Evolutionary conservation across 2,797 vertebrate species (phyloP).

Genomic region (Enteromius unitaeniatus): DNA sequence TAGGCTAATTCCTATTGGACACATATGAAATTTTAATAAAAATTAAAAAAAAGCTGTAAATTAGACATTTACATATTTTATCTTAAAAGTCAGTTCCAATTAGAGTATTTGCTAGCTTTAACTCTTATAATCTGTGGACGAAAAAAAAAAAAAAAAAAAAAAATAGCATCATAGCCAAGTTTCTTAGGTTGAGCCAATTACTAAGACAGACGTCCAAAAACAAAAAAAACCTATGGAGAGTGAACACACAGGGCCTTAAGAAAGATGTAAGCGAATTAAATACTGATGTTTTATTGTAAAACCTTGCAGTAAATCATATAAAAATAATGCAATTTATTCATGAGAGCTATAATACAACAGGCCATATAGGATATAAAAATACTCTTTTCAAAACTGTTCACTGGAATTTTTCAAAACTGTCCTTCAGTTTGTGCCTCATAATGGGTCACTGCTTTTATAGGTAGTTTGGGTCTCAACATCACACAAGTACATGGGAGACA

Average conservation of each 20-base stretch:
- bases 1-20: neutral
- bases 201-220: neutral
- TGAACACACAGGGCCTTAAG: constrained; percentile 65
- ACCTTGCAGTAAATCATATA: constrained; percentile 60
- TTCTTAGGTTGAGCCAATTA: neutral
- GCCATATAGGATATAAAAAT: constrained; percentile 18
- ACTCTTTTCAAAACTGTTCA: neutral
- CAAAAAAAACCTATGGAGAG: constrained; percentile 51
- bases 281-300: constrained; percentile 66
- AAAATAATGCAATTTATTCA: constrained; percentile 33
- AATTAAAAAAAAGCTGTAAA: neutral
- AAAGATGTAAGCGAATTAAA: constrained; percentile 56
- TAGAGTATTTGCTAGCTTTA: neutral
- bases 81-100: neutral
- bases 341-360: constrained; percentile 34
- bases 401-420: constrained; percentile 12
- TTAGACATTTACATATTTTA: neutral
- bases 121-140: neutral
- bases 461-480: constrained; percentile 12
- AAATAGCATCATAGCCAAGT: neutral
- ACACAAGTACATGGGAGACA: constrained; percentile 28
- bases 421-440: constrained; percentile 6
- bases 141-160: accelerated
- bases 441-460: neutral
- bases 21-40: neutral